Percentiles rank a stretch among this genome's conserved stretches.
phyloP scores from a whole-genome alignment of 35 echinoderm and acorn worm species.

The Patiria miniata region DNA sequence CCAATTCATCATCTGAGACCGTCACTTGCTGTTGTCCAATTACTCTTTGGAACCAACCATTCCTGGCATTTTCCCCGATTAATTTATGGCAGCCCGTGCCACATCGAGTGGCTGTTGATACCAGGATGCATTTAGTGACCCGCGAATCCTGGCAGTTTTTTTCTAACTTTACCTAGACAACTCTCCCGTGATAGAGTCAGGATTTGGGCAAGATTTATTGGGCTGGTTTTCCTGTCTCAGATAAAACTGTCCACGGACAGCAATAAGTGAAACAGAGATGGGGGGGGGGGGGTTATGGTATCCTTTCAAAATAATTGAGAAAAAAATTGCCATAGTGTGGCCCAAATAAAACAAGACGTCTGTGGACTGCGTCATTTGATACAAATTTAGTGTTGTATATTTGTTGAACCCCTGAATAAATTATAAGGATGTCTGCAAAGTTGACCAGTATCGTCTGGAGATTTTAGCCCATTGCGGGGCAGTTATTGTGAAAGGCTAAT shows the following conservation, averaged over 20 bases:
- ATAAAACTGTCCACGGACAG: not conserved
- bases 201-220: not conserved
- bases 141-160: not conserved
- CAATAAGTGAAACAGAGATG: not conserved
- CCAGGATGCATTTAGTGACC: not conserved
- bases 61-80: not conserved
- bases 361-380: not conserved
- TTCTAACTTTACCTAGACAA: not conserved
- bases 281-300: not conserved
- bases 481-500: too few species aligned
- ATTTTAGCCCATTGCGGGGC: too few species aligned
- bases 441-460: not conserved
- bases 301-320: not conserved
- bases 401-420: not conserved
- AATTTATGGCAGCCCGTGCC: not conserved
- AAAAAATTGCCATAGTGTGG: not conserved
- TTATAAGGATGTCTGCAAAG: not conserved
- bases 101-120: not conserved
- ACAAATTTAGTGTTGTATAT: not conserved
- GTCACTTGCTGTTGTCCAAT: not conserved
- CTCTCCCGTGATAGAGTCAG: not conserved
- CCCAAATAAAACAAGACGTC: not conserved
- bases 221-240: not conserved
- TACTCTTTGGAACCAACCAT: not conserved
- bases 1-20: not conserved